Evolutionary conservation across 1,140 invertebrate species (phyloP), one percentile per base, ranked within the genome.

Genomic region (Drosophila kepulauana): DNA sequence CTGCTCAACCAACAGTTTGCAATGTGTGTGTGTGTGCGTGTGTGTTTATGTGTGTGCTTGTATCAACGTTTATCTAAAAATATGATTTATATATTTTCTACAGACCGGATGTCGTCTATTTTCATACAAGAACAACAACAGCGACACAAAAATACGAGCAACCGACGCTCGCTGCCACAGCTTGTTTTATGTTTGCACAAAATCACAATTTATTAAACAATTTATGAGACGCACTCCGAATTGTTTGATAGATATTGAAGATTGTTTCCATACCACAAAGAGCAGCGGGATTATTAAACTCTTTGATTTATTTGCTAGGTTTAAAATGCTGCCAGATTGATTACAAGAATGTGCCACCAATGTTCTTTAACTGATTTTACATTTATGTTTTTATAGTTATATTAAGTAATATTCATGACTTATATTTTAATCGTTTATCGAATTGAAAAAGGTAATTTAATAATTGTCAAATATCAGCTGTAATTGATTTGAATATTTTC

Each of bases 61-160:
- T 76, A 78, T 75, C 72, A 76, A 64, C 73, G 73, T 91, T 90
- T 86, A 90, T 82, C 86, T 91, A 90, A 86, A 90, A 90, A 90
- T 90, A 90, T 90, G 85, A 88, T 88, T 88, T 90, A 86, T 90
- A 90, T 82, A 75, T 84, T 81, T 89, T 78, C 66, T 86, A 73
- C 79, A 90, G 82, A 90, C 86, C 86, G 86, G 86, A 90, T 90
- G 88, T 91, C 75, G 88, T 91, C 88, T 91, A 91, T 91, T 91
- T 91, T 91, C 81, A 84, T 71, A 78, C 78, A 72, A 79, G 67
- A 88, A 81, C 70, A 75, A 66, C 81, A 79, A 65, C 67, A 62
- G 58, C 66, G 65, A 65, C 51, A 79, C 49, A 15, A 46, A 6
- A 30, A n/a, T 13, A 43, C 41, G 20, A 59, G 57, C 20, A 38